Conservation (phyloP, 2,797 vertebrate genomes). For the Oreochromis mossambicus region DNA sequence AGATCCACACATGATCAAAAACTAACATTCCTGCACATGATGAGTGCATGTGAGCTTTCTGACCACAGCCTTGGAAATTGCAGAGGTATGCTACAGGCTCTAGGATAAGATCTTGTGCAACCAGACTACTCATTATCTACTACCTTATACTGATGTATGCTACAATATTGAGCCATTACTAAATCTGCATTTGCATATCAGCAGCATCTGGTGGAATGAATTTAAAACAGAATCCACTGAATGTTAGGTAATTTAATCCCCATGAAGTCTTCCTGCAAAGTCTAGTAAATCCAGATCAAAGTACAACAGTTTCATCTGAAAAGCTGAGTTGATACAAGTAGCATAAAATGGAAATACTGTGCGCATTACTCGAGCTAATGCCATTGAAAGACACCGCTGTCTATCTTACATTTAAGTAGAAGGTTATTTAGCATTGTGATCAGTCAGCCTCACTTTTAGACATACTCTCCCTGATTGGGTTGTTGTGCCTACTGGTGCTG, state of each 20-base stretch:
- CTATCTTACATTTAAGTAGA: neutral
- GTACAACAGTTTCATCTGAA: neutral
- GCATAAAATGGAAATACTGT: neutral
- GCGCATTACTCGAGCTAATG: neutral
- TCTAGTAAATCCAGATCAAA: neutral
- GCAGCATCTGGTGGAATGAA: neutral
- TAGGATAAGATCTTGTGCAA: neutral
- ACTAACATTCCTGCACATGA: neutral
- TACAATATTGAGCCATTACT: neutral
- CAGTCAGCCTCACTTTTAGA: neutral
- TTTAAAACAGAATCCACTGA: neutral
- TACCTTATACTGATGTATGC: neutral
- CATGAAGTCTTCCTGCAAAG: neutral
- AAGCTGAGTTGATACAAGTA: neutral
- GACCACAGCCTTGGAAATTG: neutral
- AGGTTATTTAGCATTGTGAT: neutral
- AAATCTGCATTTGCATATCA: neutral
- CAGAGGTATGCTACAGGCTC: neutral
- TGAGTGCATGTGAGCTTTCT: neutral
- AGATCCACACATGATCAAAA: neutral
- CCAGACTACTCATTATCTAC: neutral
- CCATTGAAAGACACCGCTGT: neutral
- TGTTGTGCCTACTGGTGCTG: neutral
- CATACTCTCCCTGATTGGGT: neutral
- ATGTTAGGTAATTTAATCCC: neutral